These are phyloP conservation scores for Antennarius maculatus DNA, from an alignment of 2,797 vertebrate species.

Conservation along the genomic window DNA sequence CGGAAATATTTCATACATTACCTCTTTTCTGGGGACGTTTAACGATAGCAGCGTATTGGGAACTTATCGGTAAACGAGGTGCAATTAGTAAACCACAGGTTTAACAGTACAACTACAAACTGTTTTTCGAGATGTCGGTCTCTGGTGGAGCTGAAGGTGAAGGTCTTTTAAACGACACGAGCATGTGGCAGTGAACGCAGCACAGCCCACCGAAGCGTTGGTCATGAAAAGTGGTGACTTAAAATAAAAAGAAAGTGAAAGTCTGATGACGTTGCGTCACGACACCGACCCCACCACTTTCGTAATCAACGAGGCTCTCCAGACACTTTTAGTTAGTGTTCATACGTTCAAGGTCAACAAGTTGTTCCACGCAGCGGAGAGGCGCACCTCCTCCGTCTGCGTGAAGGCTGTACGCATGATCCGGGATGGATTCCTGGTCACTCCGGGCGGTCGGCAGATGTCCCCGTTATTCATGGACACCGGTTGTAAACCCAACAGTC, in stretches of 20 bases:
- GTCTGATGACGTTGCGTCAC: conserved; percentile 49
- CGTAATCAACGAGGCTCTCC: too few species aligned
- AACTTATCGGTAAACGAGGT: not conserved
- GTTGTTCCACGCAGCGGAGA: not conserved
- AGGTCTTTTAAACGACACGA: not conserved
- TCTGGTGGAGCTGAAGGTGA: too few species aligned
- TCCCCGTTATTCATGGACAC: conserved; percentile 69
- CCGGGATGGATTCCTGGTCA: not conserved
- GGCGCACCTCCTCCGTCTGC: not conserved
- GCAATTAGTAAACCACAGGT: too few species aligned
- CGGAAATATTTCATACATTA: too few species aligned
- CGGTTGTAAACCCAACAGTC: conserved; percentile 41
- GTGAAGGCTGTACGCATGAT: not conserved
- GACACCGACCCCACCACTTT: not conserved
- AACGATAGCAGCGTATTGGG: too few species aligned
- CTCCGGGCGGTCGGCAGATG: conserved; percentile 50
- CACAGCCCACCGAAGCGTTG: not conserved
- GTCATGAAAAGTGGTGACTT: conserved; percentile 52
- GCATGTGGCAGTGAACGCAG: conserved; percentile 19
- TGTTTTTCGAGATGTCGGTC: not conserved
- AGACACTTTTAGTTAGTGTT: too few species aligned
- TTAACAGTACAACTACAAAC: not conserved
- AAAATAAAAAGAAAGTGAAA: conserved; percentile 83
- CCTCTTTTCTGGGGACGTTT: too few species aligned
- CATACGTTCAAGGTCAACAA: too few species aligned